A percentile compares a stretch with the other conserved stretches of the same genome.
Conservation (phyloP, 2,113 vertebrate genomes). For the Semicossyphus pulcher region DNA sequence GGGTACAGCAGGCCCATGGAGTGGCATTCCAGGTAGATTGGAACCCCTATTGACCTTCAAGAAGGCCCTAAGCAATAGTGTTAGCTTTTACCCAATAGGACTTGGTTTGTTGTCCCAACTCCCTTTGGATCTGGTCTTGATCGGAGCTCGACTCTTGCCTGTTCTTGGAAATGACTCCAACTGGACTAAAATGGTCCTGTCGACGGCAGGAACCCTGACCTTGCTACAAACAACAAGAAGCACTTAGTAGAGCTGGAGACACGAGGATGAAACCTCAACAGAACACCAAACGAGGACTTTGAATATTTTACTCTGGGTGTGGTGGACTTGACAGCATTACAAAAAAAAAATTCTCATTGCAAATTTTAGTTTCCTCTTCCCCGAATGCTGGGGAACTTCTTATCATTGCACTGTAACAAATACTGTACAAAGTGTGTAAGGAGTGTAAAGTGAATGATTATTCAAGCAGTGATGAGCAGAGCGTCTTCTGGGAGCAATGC, state of each 20-base stretch:
- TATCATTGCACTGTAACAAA: conserved; percentile 90
- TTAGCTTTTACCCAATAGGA: neutral
- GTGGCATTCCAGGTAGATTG: neutral
- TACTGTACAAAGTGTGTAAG: conserved; percentile 86
- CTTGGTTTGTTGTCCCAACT: neutral
- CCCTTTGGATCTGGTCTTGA: neutral
- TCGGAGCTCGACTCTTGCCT: neutral
- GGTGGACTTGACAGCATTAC: conserved; percentile 47
- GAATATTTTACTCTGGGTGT: conserved; percentile 26
- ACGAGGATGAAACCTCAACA: neutral
- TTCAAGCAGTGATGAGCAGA: conserved; percentile 16
- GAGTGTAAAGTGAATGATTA: conserved; percentile 74
- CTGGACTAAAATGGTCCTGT: neutral
- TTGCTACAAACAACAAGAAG: conserved; percentile 47
- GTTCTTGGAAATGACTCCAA: conserved; percentile 4
- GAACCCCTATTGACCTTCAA: neutral
- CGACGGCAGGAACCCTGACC: neutral
- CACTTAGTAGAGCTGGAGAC: conserved; percentile 50
- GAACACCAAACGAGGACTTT: conserved; percentile 19
- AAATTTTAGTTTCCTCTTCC: conserved; percentile 13
- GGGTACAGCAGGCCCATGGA: neutral
- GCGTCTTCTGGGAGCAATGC: neutral
- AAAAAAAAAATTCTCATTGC: conserved; percentile 1
- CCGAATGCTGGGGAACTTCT: conserved; percentile 42
- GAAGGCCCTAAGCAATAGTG: neutral